Evolutionary conservation across 2,113 vertebrate species (phyloP), one percentile per base, ranked within the genome.

Genomic region (Collichthys lucidus): DNA sequence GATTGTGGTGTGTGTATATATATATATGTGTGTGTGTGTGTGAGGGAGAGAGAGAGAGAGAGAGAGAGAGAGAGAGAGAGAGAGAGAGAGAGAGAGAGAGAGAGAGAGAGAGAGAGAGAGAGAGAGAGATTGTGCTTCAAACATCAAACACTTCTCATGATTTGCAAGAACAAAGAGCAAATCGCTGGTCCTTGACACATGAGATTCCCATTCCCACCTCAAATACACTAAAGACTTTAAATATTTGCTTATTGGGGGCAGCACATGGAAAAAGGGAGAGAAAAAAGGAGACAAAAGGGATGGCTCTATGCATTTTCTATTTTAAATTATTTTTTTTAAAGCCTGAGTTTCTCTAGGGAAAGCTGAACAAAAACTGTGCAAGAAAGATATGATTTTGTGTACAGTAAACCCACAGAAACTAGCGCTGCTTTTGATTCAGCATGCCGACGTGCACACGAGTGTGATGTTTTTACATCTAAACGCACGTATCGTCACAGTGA

Each of bases 201-300:
- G 75, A 81, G 67, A 88, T 80, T 91, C 70, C 77, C 73, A 69
- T 86, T 82, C 60, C 52, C 73, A 83, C 80, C 71, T 89, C 82
- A 92, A 90, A 92, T 86, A 92, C 88, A 82, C 86, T 82, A 11
- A 59, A 86, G 77, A 70, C 67, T 83, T 90, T 80, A 91, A 92
- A 92, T 89, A 92, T 92, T 88, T 92, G 86, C 76, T 79, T 26
- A 73, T 90, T 90, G 65, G 60, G 75, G 84, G 68, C 67, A 74
- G 69, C 74, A 71, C 74, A 74, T 16, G 46, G 53, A n/a, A 24
- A 11, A 14, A 24, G 50, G 0, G 3, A 4, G 11, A 50, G 20
- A 49, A 17, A n/a, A 29, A 31, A 53, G 31, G 35, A 50, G 77
- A 73, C 35, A 76, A 14, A 50, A 35, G 63, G 5, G 20, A 31